Evolutionary conservation across 2,113 vertebrate genomes (phyloP), one percentile per base, ranked within the genome.

Genomic region (Apistogramma diplotaenia): DNA sequence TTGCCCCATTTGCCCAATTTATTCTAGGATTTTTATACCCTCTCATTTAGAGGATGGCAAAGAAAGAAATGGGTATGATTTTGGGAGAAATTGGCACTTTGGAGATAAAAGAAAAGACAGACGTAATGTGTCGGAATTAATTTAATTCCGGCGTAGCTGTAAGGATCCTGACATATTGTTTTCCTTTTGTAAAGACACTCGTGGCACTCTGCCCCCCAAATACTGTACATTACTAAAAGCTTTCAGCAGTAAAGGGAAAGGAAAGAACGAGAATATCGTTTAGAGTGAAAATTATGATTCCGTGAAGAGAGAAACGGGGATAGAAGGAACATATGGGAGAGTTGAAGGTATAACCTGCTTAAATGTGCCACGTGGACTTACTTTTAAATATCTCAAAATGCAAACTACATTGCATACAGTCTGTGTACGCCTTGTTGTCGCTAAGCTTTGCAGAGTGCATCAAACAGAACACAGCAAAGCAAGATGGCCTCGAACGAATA

Each of bases 1-100:
- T 78, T 86, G 74, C 71, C 61, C 83, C 58, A 25, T 88, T 91
- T 78, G 85, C 85, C 85, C 87, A 90, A 89, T 93, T 90, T 89
- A 76, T 84, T 81, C 59, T 79, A 53, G 82, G 67, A 88, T 91
- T 85, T 91, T 87, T 79, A 70, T 54, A 65, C 77, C 49, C 55
- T 82, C 51, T 85, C 61, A 35, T 81, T 78, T 76, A 51, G 49
- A 83, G 15, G 31, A 81, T 3, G 21, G 37, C 19, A 54, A 77
- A 49, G 15, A 49, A 49, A 59, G 40, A 70, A 58, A 75, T 46
- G 49, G 40, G 59, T 76, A 21, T 37, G 75, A 79, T 72, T 80
- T 74, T 73, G 25, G 25, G 55, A 72, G 55, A 82, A 82, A 89
- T 57, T 85, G 84, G 60, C 40, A 51, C 83, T 78, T 89, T 67